A percentile compares a stretch with the other conserved stretches of the same genome.
phyloP scores from a whole-genome alignment of 2,113 vertebrate species.

The Syrrhaptes paradoxus region DNA sequence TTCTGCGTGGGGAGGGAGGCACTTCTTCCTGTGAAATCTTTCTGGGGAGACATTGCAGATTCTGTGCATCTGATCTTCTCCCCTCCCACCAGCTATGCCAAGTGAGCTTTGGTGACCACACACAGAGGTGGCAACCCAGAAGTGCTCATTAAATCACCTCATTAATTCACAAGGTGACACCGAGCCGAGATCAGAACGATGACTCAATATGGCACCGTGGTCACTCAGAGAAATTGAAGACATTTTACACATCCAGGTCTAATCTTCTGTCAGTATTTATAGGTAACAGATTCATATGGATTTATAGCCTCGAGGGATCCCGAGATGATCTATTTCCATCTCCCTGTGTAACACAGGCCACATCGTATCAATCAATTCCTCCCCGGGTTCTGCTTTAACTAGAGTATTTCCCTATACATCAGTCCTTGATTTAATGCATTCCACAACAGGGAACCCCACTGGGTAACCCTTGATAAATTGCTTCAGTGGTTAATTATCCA shows the following conservation, averaged over 20 bases:
- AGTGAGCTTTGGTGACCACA: neutral
- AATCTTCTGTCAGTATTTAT: neutral
- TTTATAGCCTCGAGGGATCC: neutral
- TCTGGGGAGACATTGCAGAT: neutral
- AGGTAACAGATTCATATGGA: neutral
- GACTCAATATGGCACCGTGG: fast-evolving
- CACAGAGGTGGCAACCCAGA: neutral
- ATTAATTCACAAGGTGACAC: neutral
- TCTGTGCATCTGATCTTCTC: neutral
- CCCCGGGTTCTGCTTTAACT: constrained; percentile 1
- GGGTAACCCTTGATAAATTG: constrained; percentile 24
- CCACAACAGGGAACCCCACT: neutral
- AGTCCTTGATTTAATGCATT: neutral
- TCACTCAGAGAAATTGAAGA: neutral
- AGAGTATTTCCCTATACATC: constrained; percentile 1
- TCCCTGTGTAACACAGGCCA: neutral
- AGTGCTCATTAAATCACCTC: neutral
- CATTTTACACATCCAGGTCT: neutral
- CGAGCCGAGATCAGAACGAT: neutral
- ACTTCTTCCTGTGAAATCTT: neutral
- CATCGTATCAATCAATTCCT: constrained; percentile 9
- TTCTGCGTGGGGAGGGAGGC: fast-evolving
- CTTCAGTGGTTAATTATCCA: constrained; percentile 36
- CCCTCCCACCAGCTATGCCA: neutral
- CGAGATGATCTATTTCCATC: neutral